Evolutionary conservation across 2,113 vertebrate species (phyloP).

Genomic region (Leptobrachium leishanense): DNA sequence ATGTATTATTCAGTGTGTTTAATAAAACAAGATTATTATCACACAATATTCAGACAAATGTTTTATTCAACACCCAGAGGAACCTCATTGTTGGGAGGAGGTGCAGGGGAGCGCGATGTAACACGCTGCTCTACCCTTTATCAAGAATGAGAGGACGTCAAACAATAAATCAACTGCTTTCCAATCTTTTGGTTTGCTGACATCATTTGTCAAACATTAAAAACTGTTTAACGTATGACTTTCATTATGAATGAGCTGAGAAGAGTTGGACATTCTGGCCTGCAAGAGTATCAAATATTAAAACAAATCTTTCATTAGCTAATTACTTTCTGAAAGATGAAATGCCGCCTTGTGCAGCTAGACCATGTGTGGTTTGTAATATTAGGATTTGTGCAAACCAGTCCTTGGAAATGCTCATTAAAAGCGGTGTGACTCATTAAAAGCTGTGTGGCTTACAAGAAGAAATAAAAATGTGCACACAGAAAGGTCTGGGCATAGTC

Average conservation of each 20-base stretch:
- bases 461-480: too few relatives aligned
- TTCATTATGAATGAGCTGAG: not conserved
- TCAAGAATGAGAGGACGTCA: not conserved
- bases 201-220: not conserved
- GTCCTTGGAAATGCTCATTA: too few relatives aligned
- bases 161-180: not conserved
- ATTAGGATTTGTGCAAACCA: too few relatives aligned
- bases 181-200: slow-evolving; percentile 11
- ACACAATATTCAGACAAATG: slow-evolving; percentile 15
- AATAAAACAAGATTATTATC: slow-evolving; percentile 37
- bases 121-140: not conserved
- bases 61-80: slow-evolving; percentile 34
- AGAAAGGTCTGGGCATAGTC: too few relatives aligned
- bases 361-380: too few relatives aligned
- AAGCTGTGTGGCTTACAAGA: too few relatives aligned
- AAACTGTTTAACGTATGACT: not conserved
- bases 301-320: not conserved
- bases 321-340: not conserved
- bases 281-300: not conserved
- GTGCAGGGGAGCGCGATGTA: not conserved
- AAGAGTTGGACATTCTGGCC: not conserved
- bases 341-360: too few relatives aligned
- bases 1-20: slow-evolving; percentile 35
- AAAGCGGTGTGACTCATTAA: too few relatives aligned
- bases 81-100: slow-evolving; percentile 5